Evolutionary conservation across 2,113 vertebrate species (phyloP), one percentile per base, ranked within the genome.

Genomic region (Myrmecophaga tridactyla): DNA sequence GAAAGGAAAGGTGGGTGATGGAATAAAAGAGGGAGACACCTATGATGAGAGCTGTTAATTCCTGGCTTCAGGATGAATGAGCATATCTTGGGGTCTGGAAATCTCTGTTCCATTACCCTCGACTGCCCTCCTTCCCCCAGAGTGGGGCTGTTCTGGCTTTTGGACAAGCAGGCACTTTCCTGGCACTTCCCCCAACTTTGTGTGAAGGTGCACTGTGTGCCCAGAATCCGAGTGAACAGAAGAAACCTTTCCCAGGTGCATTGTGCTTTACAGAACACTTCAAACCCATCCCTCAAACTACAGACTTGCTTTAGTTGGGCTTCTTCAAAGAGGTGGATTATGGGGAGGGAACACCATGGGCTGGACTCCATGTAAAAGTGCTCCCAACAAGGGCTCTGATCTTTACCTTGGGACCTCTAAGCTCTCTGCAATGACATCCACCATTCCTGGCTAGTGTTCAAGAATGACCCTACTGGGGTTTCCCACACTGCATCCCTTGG

Each of bases 271-370:
- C 12, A 6, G 56, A 62, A 63, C 51, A 6, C 25, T 31, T 53
- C 20, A 18, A 4, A 0, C 73, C 17, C 3, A 6, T 3, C n/a
- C 7, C 29, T 15, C 9, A 48, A 60, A 17, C 25, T 6, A 27
- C n/a, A 67, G 21, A 17, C 34, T 27, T 4, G 65, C 46, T 12
- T 43, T 65, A 36, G 13, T 27, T 15, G 17, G 69, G 12, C 39
- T 65, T 39, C 56, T 78, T 29, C 48, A 9, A 67, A 86, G 60
- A 76, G 39, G 29, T 31, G 60, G 20, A 12, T 13, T n/a, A 7
- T 36, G 43, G 46, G 12, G 14, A 73, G 11, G 6, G 7, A 46
- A 13, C 0, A 1, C 75, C 12, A 0, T 3, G 21, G 77, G 18
- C 39, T 6, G 36, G 72, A 14, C 0, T n/a, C 58, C 27, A 36